Percentiles rank a stretch among this genome's conserved stretches.
These are phyloP conservation scores for Anhinga rufa DNA, from an alignment of 2,113 vertebrate genomes.

Conservation along the genomic window DNA sequence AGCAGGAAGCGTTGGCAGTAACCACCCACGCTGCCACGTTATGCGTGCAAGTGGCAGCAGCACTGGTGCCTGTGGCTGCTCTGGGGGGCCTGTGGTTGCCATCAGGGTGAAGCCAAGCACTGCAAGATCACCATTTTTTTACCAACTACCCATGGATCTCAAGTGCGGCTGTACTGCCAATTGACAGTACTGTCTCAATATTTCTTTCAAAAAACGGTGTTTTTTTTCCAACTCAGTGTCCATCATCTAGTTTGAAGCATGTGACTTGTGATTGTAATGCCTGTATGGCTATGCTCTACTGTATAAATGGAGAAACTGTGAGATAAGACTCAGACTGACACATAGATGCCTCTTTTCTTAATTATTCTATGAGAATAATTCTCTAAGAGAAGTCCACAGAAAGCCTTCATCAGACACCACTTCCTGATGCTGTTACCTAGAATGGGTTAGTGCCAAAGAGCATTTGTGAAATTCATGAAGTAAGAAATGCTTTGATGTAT, in stretches of 20 bases:
- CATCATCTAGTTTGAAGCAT: not conserved
- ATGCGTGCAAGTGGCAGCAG: rapidly evolving
- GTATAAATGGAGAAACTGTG: not conserved
- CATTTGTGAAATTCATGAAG: not conserved
- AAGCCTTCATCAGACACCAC: not conserved
- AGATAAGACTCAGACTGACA: not conserved
- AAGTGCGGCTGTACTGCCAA: not conserved
- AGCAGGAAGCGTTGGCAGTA: not conserved
- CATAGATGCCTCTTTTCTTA: not conserved
- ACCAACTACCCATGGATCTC: not conserved
- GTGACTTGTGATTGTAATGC: not conserved
- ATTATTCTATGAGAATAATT: not conserved
- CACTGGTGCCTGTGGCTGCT: rapidly evolving
- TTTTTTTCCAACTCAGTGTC: not conserved
- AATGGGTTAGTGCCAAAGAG: not conserved
- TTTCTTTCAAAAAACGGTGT: not conserved
- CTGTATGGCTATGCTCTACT: not conserved
- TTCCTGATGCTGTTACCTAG: not conserved
- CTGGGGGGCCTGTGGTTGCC: rapidly evolving
- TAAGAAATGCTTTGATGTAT: not conserved
- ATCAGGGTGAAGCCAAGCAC: not conserved
- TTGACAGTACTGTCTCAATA: too few relatives aligned
- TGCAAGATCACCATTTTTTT: not conserved
- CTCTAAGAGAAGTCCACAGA: not conserved
- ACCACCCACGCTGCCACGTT: too few relatives aligned